A percentile compares a stretch with the other conserved stretches of the same genome.
These are phyloP conservation scores for Trypoxylus dichotomus DNA, from an alignment of 1,140 invertebrate genomes.

Conservation along the genomic window DNA sequence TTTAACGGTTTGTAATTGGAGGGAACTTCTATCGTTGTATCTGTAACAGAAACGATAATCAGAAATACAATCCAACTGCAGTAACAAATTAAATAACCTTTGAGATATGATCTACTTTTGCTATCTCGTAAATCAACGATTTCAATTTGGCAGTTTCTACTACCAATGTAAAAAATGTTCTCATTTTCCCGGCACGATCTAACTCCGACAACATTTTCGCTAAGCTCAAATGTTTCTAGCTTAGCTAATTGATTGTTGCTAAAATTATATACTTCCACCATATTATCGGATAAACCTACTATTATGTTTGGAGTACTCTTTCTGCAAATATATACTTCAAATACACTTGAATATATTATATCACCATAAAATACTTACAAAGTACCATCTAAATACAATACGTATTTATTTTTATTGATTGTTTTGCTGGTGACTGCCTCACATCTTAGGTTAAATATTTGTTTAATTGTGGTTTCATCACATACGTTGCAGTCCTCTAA, in stretches of 20 bases:
- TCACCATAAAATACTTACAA: not conserved
- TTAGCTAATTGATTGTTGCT: constrained; percentile 35
- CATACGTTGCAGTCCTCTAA: not conserved
- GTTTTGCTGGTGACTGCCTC: not conserved
- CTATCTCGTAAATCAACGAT: constrained; percentile 66
- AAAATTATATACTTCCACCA: constrained; percentile 41
- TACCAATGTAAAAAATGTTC: constrained; percentile 64
- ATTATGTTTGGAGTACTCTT: constrained; percentile 36
- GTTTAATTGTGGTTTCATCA: not conserved
- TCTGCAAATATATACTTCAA: not conserved
- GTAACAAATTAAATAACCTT: constrained; percentile 27
- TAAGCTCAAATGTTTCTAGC: constrained; percentile 6
- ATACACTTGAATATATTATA: not conserved
- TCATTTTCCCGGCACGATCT: constrained; percentile 64
- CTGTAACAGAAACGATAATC: constrained; percentile 33
- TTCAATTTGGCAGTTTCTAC: constrained; percentile 62
- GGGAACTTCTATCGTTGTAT: constrained; percentile 45
- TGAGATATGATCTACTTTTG: constrained; percentile 49
- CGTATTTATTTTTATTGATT: constrained; percentile 2
- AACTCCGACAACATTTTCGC: constrained; percentile 59
- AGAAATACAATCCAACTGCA: constrained; percentile 9
- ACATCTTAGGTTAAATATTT: not conserved
- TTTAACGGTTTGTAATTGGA: constrained; percentile 61
- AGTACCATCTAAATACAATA: not conserved
- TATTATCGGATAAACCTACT: constrained; percentile 38